Conservation (phyloP, 2,888 invertebrate species). For the Hipparchia sbordonii region DNA sequence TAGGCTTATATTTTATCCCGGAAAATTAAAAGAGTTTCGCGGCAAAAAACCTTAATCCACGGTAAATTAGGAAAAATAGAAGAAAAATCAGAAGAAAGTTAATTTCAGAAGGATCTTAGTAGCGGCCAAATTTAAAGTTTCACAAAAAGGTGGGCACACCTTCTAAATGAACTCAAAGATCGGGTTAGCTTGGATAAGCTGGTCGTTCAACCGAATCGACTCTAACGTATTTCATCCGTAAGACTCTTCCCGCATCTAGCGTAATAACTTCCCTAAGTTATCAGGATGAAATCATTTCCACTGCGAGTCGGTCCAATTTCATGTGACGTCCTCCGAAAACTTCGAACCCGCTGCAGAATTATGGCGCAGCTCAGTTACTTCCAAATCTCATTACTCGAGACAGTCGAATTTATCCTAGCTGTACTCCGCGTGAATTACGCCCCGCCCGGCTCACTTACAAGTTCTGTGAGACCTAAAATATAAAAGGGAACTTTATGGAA, state of each 20-base stretch:
- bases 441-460: conserved; percentile 7
- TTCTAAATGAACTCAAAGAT: too few relatives aligned
- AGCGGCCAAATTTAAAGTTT: too few relatives aligned
- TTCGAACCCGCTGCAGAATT: conserved; percentile 38
- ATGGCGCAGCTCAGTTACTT: conserved; percentile 39
- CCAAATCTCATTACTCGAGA: conserved; percentile 39
- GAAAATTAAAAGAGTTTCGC: too few relatives aligned
- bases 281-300: conserved; percentile 21
- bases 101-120: too few relatives aligned
- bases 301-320: conserved; percentile 38
- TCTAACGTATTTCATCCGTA: neutral
- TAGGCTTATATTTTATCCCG: too few relatives aligned
- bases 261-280: conserved; percentile 14
- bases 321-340: conserved; percentile 35
- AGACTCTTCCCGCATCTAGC: neutral
- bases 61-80: too few relatives aligned
- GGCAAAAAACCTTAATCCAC: too few relatives aligned
- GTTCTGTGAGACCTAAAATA: conserved; percentile 5
- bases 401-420: conserved; percentile 39
- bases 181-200: neutral
- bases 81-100: too few relatives aligned
- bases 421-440: conserved; percentile 15
- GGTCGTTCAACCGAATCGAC: neutral
- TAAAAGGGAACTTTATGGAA: neutral
- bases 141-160: too few relatives aligned